Percentiles rank a stretch among this genome's conserved stretches.
Evolutionary conservation across 2,797 vertebrate genomes (phyloP).

Genomic region (Pangasius mekongensis): DNA sequence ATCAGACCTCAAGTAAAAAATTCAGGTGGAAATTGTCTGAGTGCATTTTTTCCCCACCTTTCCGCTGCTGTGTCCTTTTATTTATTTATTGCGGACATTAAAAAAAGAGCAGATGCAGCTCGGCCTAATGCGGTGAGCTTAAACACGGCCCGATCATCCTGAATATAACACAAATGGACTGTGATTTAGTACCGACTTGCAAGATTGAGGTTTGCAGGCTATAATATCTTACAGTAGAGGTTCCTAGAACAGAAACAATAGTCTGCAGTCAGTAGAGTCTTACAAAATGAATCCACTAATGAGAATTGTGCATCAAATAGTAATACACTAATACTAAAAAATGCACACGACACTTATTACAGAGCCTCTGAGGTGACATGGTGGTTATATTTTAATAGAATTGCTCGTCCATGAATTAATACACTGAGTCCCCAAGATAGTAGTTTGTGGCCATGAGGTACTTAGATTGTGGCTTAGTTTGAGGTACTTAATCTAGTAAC

Average conservation of each 20-base stretch:
- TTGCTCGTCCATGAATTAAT: background rate
- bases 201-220: background rate
- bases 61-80: slow-evolving; percentile 18
- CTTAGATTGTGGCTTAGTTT: too few relatives aligned
- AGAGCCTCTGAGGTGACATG: background rate
- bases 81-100: slow-evolving; percentile 42
- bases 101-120: slow-evolving; percentile 13
- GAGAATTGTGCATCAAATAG: background rate
- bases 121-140: slow-evolving; percentile 14
- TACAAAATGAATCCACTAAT: background rate
- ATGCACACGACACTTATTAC: background rate
- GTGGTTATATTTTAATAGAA: background rate
- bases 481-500: too few relatives aligned
- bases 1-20: slow-evolving; percentile 1
- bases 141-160: background rate
- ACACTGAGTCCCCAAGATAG: background rate
- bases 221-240: too few relatives aligned
- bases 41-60: background rate
- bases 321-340: background rate
- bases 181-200: background rate
- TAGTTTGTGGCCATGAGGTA: background rate
- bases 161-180: background rate
- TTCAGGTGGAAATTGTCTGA: background rate
- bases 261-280: background rate
- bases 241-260: background rate